These are phyloP conservation scores for Epistrophe eligans DNA, from an alignment of 2,888 invertebrate genomes.

Conservation along the genomic window DNA sequence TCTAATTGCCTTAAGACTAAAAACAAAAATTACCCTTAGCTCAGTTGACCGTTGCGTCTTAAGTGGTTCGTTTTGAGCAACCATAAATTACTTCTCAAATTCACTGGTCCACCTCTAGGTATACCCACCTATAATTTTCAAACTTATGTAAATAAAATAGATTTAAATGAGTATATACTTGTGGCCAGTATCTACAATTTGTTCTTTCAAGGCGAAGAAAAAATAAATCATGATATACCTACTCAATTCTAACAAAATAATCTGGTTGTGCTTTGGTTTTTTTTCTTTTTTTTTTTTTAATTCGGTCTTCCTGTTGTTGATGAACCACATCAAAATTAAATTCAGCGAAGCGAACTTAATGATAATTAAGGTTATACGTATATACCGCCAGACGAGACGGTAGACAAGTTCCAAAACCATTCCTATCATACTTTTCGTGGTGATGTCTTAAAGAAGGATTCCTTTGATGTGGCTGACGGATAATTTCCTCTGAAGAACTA, in stretches of 20 bases:
- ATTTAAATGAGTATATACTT: constrained; percentile 74
- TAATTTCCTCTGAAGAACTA: constrained; percentile 66
- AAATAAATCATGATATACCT: constrained; percentile 39
- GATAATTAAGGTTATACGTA: constrained; percentile 70
- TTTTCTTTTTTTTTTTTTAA: constrained; percentile 37
- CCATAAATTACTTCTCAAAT: constrained; percentile 72
- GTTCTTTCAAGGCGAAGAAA: constrained; percentile 54
- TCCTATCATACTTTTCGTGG: constrained; percentile 36
- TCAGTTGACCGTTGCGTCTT: constrained; percentile 71
- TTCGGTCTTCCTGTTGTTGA: constrained; percentile 71
- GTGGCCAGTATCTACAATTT: constrained; percentile 67
- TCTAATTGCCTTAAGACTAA: constrained; percentile 68
- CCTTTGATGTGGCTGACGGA: constrained; percentile 75
- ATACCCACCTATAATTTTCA: not conserved
- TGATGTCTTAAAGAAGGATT: constrained; percentile 59
- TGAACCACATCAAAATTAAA: constrained; percentile 76
- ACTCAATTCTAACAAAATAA: constrained; percentile 52
- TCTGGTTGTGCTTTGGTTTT: constrained; percentile 13
- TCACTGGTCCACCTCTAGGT: constrained; percentile 3
- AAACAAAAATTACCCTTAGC: constrained; percentile 66
- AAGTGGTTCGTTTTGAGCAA: constrained; percentile 67
- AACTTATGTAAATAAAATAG: constrained; percentile 62
- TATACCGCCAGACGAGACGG: constrained; percentile 65
- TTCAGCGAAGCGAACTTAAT: constrained; percentile 71
- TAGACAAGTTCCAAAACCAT: constrained; percentile 56